A percentile compares a stretch with the other conserved stretches of the same genome.
These are phyloP conservation scores for Pogonognathellus flavescens DNA, from an alignment of 1,140 invertebrate genomes.

Conservation along the genomic window DNA sequence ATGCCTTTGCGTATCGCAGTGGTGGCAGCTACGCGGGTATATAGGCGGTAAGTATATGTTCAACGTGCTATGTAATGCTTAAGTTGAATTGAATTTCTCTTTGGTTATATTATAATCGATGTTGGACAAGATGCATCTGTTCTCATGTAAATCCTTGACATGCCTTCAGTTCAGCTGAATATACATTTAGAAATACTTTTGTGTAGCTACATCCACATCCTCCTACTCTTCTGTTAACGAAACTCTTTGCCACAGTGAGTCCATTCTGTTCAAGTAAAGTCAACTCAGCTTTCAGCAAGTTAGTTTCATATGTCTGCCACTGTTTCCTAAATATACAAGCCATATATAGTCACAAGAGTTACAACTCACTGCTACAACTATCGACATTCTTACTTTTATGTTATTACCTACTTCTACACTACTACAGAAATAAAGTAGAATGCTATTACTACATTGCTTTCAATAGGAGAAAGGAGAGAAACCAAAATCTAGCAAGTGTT, in stretches of 20 bases:
- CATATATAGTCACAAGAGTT: neutral
- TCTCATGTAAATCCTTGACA: constrained; percentile 46
- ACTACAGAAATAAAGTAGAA: constrained; percentile 2
- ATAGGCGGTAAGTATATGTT: neutral
- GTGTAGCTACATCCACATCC: neutral
- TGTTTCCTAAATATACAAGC: neutral
- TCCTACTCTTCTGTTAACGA: constrained; percentile 7
- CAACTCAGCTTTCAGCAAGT: constrained; percentile 31
- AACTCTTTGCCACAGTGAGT: constrained; percentile 9
- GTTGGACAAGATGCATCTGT: constrained; percentile 49
- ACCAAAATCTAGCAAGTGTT: constrained; percentile 44
- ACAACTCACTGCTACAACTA: constrained; percentile 30
- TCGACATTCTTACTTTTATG: constrained; percentile 36
- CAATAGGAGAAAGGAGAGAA: neutral
- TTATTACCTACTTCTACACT: neutral
- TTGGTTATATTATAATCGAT: constrained; percentile 38
- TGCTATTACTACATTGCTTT: constrained; percentile 24
- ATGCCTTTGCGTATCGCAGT: too few relatives aligned
- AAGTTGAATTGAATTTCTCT: constrained; percentile 46
- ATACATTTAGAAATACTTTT: neutral
- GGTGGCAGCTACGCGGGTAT: too few relatives aligned
- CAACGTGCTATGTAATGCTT: constrained; percentile 11
- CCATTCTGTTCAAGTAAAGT: constrained; percentile 26
- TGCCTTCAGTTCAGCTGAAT: constrained; percentile 6
- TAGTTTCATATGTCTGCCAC: constrained; percentile 11